These are phyloP conservation scores for Chelidonichthys spinosus DNA, from an alignment of 2,797 vertebrate species.

Conservation along the genomic window DNA sequence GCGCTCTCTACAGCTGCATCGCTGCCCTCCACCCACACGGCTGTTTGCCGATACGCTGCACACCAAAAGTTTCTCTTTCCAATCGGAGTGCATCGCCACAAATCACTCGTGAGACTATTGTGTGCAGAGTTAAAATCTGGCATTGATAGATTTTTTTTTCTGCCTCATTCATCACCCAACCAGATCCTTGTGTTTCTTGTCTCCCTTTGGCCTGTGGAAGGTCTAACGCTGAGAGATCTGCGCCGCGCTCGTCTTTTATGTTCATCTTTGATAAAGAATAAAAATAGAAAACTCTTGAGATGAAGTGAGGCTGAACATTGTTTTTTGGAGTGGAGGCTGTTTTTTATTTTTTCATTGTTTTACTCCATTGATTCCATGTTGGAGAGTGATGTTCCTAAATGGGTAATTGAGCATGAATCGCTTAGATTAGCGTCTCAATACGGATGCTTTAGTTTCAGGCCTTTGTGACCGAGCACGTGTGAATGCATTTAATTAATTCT, in stretches of 20 bases:
- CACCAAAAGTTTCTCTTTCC: conserved; percentile 33
- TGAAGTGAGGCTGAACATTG: conserved; percentile 52
- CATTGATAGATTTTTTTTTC: conserved; percentile 44
- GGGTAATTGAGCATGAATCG: conserved; percentile 65
- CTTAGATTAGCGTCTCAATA: conserved; percentile 60
- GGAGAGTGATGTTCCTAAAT: conserved; percentile 56
- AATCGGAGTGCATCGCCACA: conserved; percentile 7
- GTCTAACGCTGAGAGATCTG: conserved; percentile 41
- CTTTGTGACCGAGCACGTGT: conserved; percentile 56
- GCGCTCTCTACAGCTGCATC: conserved; percentile 7
- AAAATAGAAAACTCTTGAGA: conserved; percentile 64
- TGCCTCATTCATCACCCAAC: conserved; percentile 45
- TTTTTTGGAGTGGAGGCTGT: conserved; percentile 8
- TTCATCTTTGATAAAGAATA: conserved; percentile 56
- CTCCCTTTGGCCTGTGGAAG: conserved; percentile 42
- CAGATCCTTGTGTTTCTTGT: conserved; percentile 47
- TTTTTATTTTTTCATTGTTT: conserved; percentile 50
- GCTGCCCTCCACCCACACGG: neutral
- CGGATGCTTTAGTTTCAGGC: conserved; percentile 64
- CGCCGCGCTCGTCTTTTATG: conserved; percentile 46
- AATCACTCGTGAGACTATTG: conserved; percentile 16
- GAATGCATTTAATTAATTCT: conserved; percentile 68
- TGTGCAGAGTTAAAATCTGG: conserved; percentile 45
- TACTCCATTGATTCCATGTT: conserved; percentile 55
- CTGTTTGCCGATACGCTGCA: conserved; percentile 10